Percentiles rank a stretch among this genome's conserved stretches.
Conservation (phyloP, 2,888 invertebrate species). For the Anorthoa munda region DNA sequence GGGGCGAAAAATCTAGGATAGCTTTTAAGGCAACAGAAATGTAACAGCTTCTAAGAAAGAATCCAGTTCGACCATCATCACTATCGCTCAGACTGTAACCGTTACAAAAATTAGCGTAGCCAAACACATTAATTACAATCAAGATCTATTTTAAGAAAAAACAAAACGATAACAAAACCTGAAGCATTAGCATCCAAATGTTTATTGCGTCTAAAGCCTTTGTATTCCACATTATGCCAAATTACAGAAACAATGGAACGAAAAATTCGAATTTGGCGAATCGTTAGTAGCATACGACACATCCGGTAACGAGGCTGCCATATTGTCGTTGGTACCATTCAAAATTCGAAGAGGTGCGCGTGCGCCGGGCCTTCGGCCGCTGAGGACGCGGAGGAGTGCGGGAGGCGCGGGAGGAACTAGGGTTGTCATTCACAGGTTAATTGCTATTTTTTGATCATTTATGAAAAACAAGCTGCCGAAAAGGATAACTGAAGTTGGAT, state of each 20-base stretch:
- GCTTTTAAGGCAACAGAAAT: slow-evolving; percentile 6
- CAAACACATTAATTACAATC: slow-evolving; percentile 49
- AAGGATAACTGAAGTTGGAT: background rate
- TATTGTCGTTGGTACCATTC: slow-evolving; percentile 79
- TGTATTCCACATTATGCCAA: slow-evolving; percentile 38
- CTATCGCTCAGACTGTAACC: slow-evolving; percentile 33
- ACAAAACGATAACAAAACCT: slow-evolving; percentile 14
- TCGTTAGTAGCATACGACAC: slow-evolving; percentile 73
- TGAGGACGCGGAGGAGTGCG: slow-evolving; percentile 72
- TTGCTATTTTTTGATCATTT: background rate
- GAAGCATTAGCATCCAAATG: slow-evolving; percentile 22
- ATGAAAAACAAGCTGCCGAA: background rate
- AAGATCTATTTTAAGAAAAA: slow-evolving; percentile 41
- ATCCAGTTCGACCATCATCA: slow-evolving; percentile 25
- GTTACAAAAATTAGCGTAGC: slow-evolving; percentile 54
- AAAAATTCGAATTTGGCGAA: slow-evolving; percentile 70
- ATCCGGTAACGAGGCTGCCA: slow-evolving; percentile 79
- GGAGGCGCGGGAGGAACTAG: slow-evolving; percentile 65
- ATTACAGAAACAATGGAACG: slow-evolving; percentile 55
- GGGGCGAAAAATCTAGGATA: slow-evolving; percentile 11
- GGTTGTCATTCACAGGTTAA: slow-evolving; percentile 59
- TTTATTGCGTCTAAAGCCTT: slow-evolving; percentile 20
- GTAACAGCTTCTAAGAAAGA: slow-evolving; percentile 15
- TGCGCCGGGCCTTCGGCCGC: slow-evolving; percentile 81
- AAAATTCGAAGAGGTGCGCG: slow-evolving; percentile 79